phyloP scores from a whole-genome alignment of 2,797 vertebrate genomes.

The Galaxias olidus region DNA sequence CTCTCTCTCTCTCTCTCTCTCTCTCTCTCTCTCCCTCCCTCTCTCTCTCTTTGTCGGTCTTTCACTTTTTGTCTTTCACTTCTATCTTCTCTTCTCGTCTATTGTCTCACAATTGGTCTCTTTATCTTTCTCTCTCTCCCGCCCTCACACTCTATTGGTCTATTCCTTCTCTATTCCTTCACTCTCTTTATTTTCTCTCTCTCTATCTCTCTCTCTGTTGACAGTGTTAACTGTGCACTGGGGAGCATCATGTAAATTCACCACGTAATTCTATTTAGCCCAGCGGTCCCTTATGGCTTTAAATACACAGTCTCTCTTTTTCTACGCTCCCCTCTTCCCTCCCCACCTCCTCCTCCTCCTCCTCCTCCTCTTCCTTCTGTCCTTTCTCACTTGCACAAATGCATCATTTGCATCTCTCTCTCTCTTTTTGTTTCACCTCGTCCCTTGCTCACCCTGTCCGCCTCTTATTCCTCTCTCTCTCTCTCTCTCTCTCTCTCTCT shows the following conservation, averaged over 20 bases:
- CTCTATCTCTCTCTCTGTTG: conserved; percentile 41
- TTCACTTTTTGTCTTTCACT: background rate
- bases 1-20: background rate
- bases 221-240: conserved; percentile 65
- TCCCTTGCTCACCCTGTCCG: background rate
- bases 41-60: conserved; percentile 21
- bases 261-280: conserved; percentile 84
- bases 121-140: background rate
- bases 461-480: conserved; percentile 9
- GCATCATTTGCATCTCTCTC: conserved; percentile 39
- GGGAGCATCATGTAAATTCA: conserved; percentile 76
- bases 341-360: background rate
- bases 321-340: background rate
- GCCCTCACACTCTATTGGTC: background rate
- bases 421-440: background rate
- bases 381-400: conserved; percentile 39
- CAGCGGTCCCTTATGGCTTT: conserved; percentile 47
- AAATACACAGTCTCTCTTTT: conserved; percentile 47
- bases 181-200: conserved; percentile 1
- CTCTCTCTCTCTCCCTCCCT: conserved; percentile 24
- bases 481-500: background rate
- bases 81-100: conserved; percentile 14
- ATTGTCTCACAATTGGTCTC: background rate
- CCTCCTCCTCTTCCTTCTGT: conserved; percentile 6
- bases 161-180: conserved; percentile 7